phyloP scores from a whole-genome alignment of 2,797 vertebrate genomes.

The Bradypus variegatus region DNA sequence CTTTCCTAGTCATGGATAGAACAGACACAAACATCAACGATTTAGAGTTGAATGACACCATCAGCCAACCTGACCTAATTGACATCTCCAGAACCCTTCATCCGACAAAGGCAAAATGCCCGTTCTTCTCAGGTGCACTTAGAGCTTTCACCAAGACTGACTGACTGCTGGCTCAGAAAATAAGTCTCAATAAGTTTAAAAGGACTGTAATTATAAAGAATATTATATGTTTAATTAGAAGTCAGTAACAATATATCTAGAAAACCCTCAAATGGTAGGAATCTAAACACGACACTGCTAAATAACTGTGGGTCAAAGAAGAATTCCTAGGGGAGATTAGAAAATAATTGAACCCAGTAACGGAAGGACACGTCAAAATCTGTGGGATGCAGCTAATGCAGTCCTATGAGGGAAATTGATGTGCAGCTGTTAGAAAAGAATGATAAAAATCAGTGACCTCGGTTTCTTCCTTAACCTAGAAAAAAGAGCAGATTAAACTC shows the following conservation, averaged over 20 bases:
- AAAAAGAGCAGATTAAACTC: not conserved
- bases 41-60: not conserved
- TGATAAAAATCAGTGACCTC: not conserved
- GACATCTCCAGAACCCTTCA: not conserved
- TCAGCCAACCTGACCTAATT: not conserved
- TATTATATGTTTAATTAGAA: not conserved
- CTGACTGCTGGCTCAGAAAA: not conserved
- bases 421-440: not conserved
- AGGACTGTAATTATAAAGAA: not conserved
- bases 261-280: not conserved
- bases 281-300: not conserved
- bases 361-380: too few relatives aligned
- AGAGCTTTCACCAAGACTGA: not conserved
- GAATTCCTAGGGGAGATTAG: not conserved
- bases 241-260: not conserved
- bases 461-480: not conserved
- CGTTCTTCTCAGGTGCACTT: not conserved
- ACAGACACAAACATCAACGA: too few relatives aligned
- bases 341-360: not conserved
- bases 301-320: not conserved
- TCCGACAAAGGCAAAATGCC: rapidly evolving
- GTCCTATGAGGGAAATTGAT: not conserved
- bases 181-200: not conserved
- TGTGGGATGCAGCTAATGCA: not conserved
- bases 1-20: not conserved